Evolutionary conservation across 2,797 vertebrate species (phyloP).

Genomic region (Lophotriccus pileatus): DNA sequence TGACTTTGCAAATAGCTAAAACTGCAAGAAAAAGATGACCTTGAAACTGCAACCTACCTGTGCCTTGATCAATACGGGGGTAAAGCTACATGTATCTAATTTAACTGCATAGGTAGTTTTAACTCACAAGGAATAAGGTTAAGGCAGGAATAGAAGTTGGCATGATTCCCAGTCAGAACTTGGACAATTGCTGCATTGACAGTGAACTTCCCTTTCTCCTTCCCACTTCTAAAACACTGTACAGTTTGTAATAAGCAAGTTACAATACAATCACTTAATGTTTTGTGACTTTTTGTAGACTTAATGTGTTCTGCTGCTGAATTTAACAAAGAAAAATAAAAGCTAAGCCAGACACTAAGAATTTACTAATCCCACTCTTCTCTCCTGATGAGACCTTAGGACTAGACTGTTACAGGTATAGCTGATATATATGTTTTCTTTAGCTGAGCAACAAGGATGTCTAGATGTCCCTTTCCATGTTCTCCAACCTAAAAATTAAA

Average conservation of each 20-base stretch:
- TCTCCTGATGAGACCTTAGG: neutral
- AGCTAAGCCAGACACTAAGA: neutral
- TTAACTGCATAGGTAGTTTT: neutral
- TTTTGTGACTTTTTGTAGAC: neutral
- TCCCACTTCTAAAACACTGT: neutral
- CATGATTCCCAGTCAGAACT: neutral
- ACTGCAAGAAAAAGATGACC: neutral
- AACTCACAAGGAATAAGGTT: neutral
- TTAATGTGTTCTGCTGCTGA: neutral
- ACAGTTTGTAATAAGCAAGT: neutral
- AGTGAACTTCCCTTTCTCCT: neutral
- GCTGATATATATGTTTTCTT: neutral
- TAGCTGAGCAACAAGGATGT: neutral
- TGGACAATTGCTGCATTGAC: neutral
- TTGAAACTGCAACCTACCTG: neutral
- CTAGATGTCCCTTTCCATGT: neutral
- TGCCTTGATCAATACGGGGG: neutral
- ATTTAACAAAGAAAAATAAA: neutral
- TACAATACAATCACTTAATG: neutral
- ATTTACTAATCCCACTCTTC: neutral
- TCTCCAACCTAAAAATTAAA: neutral
- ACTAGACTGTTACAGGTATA: neutral
- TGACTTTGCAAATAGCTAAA: neutral
- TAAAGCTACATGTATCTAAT: neutral
- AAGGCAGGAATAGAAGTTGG: conserved; percentile 1